Evolutionary conservation across 2,113 vertebrate species (phyloP), one percentile per base, ranked within the genome.

Genomic region (Astatoreochromis straeleni): DNA sequence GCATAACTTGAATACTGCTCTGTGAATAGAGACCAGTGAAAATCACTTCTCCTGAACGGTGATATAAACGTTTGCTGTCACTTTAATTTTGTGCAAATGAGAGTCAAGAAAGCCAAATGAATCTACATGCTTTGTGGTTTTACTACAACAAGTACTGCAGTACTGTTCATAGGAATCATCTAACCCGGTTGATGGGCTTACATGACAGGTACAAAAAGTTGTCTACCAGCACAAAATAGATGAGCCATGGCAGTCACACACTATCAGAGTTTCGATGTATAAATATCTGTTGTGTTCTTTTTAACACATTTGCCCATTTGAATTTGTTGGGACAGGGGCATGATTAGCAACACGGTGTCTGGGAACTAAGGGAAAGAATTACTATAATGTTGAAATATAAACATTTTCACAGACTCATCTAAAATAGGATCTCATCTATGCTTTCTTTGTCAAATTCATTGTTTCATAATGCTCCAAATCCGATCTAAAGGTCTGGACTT

Each of bases 291-390:
- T 68, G 21, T 68, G 7, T 68, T 40, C 3, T 42, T 73, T 73
- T 45, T 42, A 26, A 73, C n/a, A 70, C 13, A 70, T 40, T 21
- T 70, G 12, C n/a, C 35, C 35, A 68, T 40, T 40, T 68, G 4
- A 65, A 2, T 40, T 5, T 68, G 60, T 65, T 1, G 31, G 60
- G 60, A n/a, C 60, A 65, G 60, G 17, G 17, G 60, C 17, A 12
- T 65, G 17, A 38, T 63, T 7, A 35, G 1, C 9, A 35, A 0
- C 16, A 35, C 2, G 3, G 65, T 6, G 38, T 45, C 38, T 70
- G 65, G 38, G 21, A 16, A 24, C 63, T 24, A 21, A 70, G 65
- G n/a, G 38, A 14, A 42, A 42, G 38, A 73, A 45, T 26, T 45
- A 45, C 5, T 24, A 6, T 45, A 45, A 26, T 45, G 13, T 17